Conservation (phyloP, 2,113 vertebrate species). For the Tringa solitaria region DNA sequence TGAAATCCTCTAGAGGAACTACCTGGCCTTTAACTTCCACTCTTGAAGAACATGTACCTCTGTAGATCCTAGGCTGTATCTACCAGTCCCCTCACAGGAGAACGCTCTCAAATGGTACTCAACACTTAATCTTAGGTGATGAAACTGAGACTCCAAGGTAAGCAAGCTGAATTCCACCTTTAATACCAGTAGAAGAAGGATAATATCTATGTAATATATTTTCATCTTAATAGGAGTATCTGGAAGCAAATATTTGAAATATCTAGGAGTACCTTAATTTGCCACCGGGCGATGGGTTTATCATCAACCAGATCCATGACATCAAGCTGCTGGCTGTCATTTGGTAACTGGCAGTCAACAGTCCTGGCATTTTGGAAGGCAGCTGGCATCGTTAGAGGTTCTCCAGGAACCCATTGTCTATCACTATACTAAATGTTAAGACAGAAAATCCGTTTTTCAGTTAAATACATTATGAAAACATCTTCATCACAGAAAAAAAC, state of each 20-base stretch:
- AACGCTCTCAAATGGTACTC: background rate
- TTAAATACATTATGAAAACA: background rate
- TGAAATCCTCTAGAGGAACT: background rate
- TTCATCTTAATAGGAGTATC: background rate
- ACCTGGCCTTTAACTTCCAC: background rate
- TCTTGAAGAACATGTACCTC: background rate
- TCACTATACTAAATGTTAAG: constrained; percentile 72
- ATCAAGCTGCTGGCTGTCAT: constrained; percentile 50
- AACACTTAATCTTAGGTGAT: background rate
- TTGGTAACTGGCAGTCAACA: constrained; percentile 82
- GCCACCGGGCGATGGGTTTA: constrained; percentile 79
- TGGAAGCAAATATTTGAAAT: background rate
- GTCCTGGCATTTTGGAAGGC: constrained; percentile 73
- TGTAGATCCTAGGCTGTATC: background rate
- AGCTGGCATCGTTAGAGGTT: constrained; percentile 67
- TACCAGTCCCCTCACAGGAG: background rate
- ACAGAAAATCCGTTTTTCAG: constrained; percentile 13
- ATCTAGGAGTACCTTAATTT: constrained; percentile 81
- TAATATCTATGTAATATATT: background rate
- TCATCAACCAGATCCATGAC: constrained; percentile 44
- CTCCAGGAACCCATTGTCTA: constrained; percentile 77
- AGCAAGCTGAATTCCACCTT: background rate
- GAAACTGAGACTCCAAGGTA: background rate
- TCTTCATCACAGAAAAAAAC: background rate
- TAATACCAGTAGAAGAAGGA: background rate